Percentiles rank a stretch among this genome's conserved stretches.
phyloP scores from a whole-genome alignment of 2,113 vertebrate species.

The Caracal caracal region DNA sequence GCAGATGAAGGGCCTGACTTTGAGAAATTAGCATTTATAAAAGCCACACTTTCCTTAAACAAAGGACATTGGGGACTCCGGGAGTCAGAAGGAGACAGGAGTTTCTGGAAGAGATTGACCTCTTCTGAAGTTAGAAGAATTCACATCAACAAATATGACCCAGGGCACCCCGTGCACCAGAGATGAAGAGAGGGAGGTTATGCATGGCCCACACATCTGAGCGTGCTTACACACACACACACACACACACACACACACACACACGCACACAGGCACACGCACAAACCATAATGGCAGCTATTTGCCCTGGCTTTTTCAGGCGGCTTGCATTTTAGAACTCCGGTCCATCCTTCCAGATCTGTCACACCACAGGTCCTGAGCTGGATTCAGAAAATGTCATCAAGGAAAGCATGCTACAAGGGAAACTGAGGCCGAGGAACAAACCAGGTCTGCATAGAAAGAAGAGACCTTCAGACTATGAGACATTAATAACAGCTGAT shows the following conservation, averaged over 20 bases:
- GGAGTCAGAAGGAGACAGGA: not conserved
- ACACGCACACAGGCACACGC: accelerated
- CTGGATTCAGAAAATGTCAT: not conserved
- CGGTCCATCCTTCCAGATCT: not conserved
- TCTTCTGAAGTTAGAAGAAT: not conserved
- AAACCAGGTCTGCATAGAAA: not conserved
- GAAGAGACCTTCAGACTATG: not conserved
- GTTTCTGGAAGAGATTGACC: not conserved
- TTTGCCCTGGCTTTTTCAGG: not conserved
- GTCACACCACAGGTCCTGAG: not conserved
- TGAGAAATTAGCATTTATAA: not conserved
- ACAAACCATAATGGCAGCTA: not conserved
- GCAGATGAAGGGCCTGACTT: not conserved
- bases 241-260: not conserved
- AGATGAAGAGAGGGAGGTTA: not conserved
- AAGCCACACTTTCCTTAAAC: not conserved
- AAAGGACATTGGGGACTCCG: not conserved
- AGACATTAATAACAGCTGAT: accelerated
- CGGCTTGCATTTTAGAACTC: not conserved
- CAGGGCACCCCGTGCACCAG: accelerated
- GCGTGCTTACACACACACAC: accelerated
- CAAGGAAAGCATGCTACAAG: not conserved
- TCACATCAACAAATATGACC: not conserved
- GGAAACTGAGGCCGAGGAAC: not conserved
- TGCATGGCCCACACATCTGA: accelerated